Base-by-base conservation (phyloP, 2,888 invertebrate species). In the Drosophila anomalata region DNA sequence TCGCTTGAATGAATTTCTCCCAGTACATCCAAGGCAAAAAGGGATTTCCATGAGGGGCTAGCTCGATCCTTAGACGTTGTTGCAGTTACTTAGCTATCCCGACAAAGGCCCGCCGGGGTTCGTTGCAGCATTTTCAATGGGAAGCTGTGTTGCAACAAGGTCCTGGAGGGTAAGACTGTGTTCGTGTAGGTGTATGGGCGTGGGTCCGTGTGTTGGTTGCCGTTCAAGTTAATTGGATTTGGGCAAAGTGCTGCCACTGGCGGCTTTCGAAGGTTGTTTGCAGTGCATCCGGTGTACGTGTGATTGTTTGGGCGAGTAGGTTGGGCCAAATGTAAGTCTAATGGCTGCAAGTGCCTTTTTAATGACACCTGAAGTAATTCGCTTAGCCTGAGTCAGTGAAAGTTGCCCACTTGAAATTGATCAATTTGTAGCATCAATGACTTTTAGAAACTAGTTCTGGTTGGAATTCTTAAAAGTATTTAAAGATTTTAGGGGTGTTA, bases 171-270 rank as follows among this genome's bases (percentile, higher is more conserved):
- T 46, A 39, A 39, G 14, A 52, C 41, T 31, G 26, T 41, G 20
- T 46, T 22, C 50, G 26, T 44, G 48, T 58, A 41, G 58, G 29
- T 31, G 17, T 29, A 29, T 29, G 29, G 29, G 29, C 17, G 41
- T 46, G 47, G 47, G 62, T 53, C 46, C 48, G 52, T 66, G 56
- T 56, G 66, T 54, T 66, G 61, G 67, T 42, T 78, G 81, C 77
- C 77, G 70, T 75, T 77, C 73, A 72, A 84, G 87, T 87, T 84
- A 84, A 84, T 84, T 87, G 83, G 85, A 87, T 85, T 87, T 81
- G 75, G 73, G 65, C 74, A 81, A 74, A 78, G 74, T 79, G 67
- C 67, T 82, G 68, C 72, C 66, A 53, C 73, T 56, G 69, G 73
- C 69, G 67, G 61, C 75, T 72, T 71, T 78, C 76, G 65, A 61